Percentiles rank a stretch among this genome's conserved stretches.
These are phyloP conservation scores for Mayetiola destructor DNA, from an alignment of 2,888 invertebrate species.

Conservation along the genomic window DNA sequence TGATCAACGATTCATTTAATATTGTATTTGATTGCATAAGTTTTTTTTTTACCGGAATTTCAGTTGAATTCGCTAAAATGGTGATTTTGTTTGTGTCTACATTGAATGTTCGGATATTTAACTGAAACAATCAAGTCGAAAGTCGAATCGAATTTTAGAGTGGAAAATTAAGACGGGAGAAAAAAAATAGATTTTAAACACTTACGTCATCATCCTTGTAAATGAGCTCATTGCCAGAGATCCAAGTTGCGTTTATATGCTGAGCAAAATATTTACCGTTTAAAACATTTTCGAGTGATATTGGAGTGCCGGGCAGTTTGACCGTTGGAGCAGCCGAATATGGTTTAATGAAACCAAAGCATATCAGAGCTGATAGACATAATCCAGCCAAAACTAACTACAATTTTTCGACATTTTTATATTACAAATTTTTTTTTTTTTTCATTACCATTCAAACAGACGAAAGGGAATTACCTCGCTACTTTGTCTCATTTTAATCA, in stretches of 20 bases:
- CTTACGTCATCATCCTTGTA: slow-evolving; percentile 43
- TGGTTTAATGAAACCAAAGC: not conserved
- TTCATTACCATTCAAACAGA: too few species aligned
- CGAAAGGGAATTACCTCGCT: too few species aligned
- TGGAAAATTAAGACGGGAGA: too few species aligned
- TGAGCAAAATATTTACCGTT: slow-evolving; percentile 48
- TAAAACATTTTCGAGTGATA: slow-evolving; percentile 40
- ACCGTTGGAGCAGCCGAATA: too few species aligned
- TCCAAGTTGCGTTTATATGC: slow-evolving; percentile 69
- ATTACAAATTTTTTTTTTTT: too few species aligned
- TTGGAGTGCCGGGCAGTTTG: not conserved
- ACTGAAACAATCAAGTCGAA: not conserved
- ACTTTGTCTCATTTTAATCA: too few species aligned
- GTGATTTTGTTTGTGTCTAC: not conserved
- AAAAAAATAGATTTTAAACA: slow-evolving; percentile 2
- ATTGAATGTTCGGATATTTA: not conserved
- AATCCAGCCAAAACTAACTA: slow-evolving; percentile 45
- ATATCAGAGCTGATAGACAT: slow-evolving; percentile 29
- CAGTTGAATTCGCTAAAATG: not conserved
- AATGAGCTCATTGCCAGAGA: slow-evolving; percentile 51
- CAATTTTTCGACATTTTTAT: too few species aligned
- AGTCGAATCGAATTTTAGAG: too few species aligned
- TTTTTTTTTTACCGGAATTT: not conserved
- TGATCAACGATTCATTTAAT: not conserved
- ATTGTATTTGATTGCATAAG: not conserved